Evolutionary conservation across 2,797 vertebrate genomes (phyloP).

Genomic region (Lacerta bilineata): DNA sequence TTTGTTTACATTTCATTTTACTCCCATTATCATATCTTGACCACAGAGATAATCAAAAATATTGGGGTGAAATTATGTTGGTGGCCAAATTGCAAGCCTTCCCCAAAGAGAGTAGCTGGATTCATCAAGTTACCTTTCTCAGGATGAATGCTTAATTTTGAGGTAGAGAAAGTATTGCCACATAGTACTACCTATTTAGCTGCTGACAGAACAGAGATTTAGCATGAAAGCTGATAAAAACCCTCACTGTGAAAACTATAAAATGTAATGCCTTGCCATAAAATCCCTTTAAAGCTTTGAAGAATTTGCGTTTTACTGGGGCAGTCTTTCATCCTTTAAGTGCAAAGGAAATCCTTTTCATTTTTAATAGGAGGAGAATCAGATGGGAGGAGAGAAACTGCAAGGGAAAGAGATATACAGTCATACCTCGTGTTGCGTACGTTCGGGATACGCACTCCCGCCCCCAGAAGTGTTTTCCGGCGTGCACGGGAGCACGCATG

Average conservation of each 20-base stretch:
- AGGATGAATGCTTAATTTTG: background rate
- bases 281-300: constrained; percentile 45
- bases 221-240: constrained; percentile 37
- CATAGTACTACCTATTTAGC: background rate
- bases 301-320: constrained; percentile 55
- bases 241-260: constrained; percentile 38
- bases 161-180: background rate
- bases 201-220: constrained; percentile 13
- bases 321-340: constrained; percentile 32
- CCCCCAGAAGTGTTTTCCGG: no score
- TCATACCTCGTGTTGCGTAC: no score
- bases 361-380: constrained; percentile 52
- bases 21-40: no score
- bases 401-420: constrained; percentile 27
- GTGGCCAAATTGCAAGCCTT: background rate
- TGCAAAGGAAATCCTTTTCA: constrained; percentile 25
- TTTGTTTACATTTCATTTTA: no score
- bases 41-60: no score
- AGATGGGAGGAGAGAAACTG: constrained; percentile 23
- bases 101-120: background rate
- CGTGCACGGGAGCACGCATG: no score
- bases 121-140: background rate
- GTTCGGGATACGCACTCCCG: no score
- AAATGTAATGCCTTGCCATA: constrained; percentile 46
- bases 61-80: background rate